phyloP scores from a whole-genome alignment of 2,113 vertebrate species.

The Aspiorhynchus laticeps region DNA sequence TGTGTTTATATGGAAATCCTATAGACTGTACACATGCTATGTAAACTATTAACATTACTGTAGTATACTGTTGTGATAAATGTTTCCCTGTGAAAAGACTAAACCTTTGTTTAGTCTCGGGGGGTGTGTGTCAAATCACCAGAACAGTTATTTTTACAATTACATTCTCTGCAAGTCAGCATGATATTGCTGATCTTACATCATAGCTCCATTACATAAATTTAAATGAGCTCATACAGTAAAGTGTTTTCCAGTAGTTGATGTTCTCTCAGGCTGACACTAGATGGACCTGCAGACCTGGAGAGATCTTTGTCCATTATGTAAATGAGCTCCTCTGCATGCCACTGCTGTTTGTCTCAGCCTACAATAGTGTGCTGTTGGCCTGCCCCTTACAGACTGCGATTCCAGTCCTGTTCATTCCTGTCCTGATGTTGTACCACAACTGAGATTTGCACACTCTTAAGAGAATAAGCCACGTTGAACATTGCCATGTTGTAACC shows the following conservation, averaged over 20 bases:
- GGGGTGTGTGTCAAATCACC: neutral
- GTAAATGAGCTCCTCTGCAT: conserved; percentile 52
- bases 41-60: neutral
- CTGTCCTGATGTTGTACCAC: conserved; percentile 24
- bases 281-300: conserved; percentile 50
- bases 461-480: neutral
- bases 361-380: conserved; percentile 40
- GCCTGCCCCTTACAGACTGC: neutral
- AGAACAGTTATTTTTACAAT: conserved; percentile 1
- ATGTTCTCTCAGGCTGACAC: conserved; percentile 27
- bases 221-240: conserved; percentile 15
- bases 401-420: neutral
- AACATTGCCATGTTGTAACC: neutral
- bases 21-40: neutral
- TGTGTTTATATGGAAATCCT: neutral
- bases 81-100: neutral
- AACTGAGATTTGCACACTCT: neutral
- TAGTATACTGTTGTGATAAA: neutral
- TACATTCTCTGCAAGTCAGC: neutral
- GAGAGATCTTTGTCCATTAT: conserved; percentile 48
- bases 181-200: conserved; percentile 4
- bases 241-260: neutral
- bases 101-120: neutral
- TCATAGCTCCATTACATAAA: neutral
- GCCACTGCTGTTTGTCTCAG: conserved; percentile 49